phyloP scores from a whole-genome alignment of 2,888 invertebrate genomes.

The Macropis europaea region DNA sequence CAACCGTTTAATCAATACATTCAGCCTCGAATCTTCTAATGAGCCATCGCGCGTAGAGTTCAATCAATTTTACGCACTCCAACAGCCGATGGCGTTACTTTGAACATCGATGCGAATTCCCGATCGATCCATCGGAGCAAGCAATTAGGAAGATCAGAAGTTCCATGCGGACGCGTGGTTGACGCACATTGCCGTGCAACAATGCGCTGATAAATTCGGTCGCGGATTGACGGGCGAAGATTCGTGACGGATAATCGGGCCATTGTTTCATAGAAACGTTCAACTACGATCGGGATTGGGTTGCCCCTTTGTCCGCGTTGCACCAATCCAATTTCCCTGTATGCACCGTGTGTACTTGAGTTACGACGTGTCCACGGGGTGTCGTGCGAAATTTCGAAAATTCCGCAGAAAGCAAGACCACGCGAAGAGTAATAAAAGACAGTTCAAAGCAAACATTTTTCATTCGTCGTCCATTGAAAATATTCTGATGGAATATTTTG shows the following conservation, averaged over 20 bases:
- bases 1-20: too few species aligned
- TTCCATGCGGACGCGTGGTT: background rate
- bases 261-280: constrained; percentile 54
- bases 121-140: background rate
- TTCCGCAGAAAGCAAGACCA: too few species aligned
- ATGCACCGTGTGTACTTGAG: constrained; percentile 22
- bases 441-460: too few species aligned
- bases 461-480: too few species aligned
- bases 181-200: constrained; percentile 3
- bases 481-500: too few species aligned
- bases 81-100: too few species aligned
- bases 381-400: constrained; percentile 9
- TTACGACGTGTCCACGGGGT: constrained; percentile 25
- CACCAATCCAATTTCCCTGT: constrained; percentile 55
- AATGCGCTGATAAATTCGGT: constrained; percentile 11
- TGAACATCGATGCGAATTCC: too few species aligned
- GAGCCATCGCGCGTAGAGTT: too few species aligned
- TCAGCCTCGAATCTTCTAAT: too few species aligned
- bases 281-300: constrained; percentile 40
- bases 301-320: constrained; percentile 33
- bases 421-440: too few species aligned
- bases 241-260: constrained; percentile 57
- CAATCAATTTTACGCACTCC: too few species aligned
- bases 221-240: constrained; percentile 36
- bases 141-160: constrained; percentile 2